phyloP scores from a whole-genome alignment of 2,888 invertebrate species.

The Mesorhabditis belari region DNA sequence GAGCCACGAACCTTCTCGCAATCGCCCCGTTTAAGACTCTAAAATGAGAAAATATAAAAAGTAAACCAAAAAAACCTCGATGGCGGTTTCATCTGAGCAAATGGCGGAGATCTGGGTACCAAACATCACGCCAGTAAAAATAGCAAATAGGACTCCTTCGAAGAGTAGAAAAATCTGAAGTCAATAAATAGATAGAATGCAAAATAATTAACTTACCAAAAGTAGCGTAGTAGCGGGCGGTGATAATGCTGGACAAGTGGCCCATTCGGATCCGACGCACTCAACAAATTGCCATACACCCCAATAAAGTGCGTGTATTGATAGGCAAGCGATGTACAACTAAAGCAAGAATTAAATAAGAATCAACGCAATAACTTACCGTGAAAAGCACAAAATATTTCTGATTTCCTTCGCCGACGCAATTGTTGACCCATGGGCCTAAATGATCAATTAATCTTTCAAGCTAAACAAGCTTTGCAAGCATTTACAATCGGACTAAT shows the following conservation, averaged over 20 bases:
- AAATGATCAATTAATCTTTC: no score
- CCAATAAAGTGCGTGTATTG: constrained; percentile 82
- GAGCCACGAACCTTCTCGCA: constrained; percentile 13
- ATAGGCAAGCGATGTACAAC: constrained; percentile 96
- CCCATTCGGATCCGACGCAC: constrained; percentile 69
- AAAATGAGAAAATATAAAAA: not conserved
- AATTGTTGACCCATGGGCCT: constrained; percentile 72
- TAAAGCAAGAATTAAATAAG: constrained; percentile 57
- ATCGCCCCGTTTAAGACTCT: not conserved
- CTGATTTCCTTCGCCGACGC: constrained; percentile 98
- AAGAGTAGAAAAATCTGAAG: constrained; percentile 73
- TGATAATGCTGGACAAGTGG: constrained; percentile 74
- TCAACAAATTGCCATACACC: constrained; percentile 85
- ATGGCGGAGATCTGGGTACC: constrained; percentile 88
- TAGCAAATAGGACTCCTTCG: constrained; percentile 88
- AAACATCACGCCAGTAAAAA: constrained; percentile 95
- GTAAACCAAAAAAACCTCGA: constrained; percentile 40
- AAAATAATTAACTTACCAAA: constrained; percentile 56
- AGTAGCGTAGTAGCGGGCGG: constrained; percentile 92
- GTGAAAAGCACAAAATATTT: constrained; percentile 98
- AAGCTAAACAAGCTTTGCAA: no score
- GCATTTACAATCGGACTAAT: no score
- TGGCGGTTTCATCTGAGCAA: constrained; percentile 90
- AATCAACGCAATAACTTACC: constrained; percentile 61
- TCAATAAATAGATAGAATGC: no score